A percentile compares a stretch with the other conserved stretches of the same genome.
Conservation (phyloP, 2,797 vertebrate genomes). For the Enteromius mattozi region DNA sequence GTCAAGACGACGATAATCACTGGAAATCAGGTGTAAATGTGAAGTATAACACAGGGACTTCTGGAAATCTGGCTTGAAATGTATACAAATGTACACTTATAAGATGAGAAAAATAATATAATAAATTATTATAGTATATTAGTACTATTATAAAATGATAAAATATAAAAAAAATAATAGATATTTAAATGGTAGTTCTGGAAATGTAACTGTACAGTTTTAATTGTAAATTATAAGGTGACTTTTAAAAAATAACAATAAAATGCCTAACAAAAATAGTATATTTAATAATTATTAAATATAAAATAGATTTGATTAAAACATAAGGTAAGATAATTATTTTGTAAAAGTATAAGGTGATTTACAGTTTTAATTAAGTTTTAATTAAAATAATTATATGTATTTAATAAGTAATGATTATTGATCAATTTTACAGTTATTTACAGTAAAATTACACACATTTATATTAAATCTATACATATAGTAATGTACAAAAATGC, state of each 20-base stretch:
- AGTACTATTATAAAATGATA: not conserved
- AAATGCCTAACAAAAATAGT: not conserved
- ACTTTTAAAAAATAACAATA: not conserved
- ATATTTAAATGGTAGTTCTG: not conserved
- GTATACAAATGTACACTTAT: not conserved
- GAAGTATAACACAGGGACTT: not conserved
- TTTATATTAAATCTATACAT: not conserved
- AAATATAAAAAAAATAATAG: not conserved
- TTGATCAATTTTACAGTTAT: not conserved
- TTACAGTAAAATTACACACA: not conserved
- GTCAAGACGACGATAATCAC: no score
- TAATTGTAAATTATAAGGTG: not conserved
- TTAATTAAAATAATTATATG: no score
- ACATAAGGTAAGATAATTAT: not conserved
- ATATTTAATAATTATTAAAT: not conserved
- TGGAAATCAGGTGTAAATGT: no score
- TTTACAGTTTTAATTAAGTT: not conserved
- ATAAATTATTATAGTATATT: not conserved
- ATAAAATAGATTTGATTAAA: not conserved
- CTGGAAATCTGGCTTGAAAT: not conserved
- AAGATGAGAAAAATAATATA: not conserved
- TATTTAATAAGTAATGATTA: not conserved
- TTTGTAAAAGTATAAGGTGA: not conserved
- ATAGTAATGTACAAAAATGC: not conserved
- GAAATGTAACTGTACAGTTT: not conserved